Evolutionary conservation across 2,888 invertebrate species (phyloP), one percentile per base, ranked within the genome.

Genomic region (Ochropleura leucogaster): DNA sequence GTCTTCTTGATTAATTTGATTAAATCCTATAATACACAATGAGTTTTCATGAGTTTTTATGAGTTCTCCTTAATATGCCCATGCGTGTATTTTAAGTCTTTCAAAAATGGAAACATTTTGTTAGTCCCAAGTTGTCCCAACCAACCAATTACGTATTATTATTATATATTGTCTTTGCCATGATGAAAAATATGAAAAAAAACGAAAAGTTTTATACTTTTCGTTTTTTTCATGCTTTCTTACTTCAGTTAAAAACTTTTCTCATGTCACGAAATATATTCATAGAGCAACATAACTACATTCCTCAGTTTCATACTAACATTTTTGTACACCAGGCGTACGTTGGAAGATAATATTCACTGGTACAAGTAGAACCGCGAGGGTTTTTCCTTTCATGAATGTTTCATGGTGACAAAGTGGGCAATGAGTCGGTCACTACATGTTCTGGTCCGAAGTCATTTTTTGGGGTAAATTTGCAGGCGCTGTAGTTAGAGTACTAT

Each of bases 361-460:
- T 53, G 20, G 6, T 20, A 55, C 14, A 20, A 70, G 51, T 67
- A 20, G 73, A 84, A 77, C 63, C 72, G 71, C 72, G 64, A 82
- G 42, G 70, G 70, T 73, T 83, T 84, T 74, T 79, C 74, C 67
- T 75, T 71, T 84, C 81, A 88, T 88, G 84, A 87, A 86, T 89
- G 85, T 89, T 88, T 85, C 81, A 87, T 84, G 53, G 78, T 64
- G 64, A 76, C 85, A 84, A 85, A 88, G 76, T 85, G 82, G 80
- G 77, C 83, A 82, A 87, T 79, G 82, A 79, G 84, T 66, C 82
- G 68, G 79, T 82, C 84, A 79, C 72, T 82, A 77, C 66, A 71
- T 78, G 69, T 62, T 49, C 51, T 68, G 68, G 66, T 51, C 71
- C 63, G 72, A 73, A 67, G 60, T 85, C 73, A 77, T 68, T 74